Conservation (phyloP, 2,113 vertebrate genomes). For the Pterophyllum scalare region DNA sequence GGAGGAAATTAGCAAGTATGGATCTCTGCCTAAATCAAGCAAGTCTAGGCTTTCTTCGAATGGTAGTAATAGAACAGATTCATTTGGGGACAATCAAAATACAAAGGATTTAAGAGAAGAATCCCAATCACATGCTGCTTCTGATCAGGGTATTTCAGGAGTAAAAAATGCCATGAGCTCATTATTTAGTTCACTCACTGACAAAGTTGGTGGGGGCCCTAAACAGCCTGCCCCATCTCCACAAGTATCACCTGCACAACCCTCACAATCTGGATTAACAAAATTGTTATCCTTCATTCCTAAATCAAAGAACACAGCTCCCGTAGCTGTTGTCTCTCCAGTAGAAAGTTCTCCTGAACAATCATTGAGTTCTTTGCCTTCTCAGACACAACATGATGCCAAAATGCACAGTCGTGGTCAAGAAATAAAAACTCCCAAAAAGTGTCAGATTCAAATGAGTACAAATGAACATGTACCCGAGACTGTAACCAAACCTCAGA, state of each 20-base stretch:
- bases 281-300: constrained; percentile 79
- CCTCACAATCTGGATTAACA: constrained; percentile 76
- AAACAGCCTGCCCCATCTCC: constrained; percentile 81
- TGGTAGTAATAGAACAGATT: constrained; percentile 72
- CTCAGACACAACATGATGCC: constrained; percentile 54
- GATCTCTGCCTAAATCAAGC: constrained; percentile 83
- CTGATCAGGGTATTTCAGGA: constrained; percentile 77
- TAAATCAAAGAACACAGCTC: constrained; percentile 72
- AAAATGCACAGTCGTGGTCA: constrained; percentile 48
- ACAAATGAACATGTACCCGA: constrained; percentile 41
- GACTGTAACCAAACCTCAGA: constrained; percentile 63
- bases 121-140: constrained; percentile 52
- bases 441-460: constrained; percentile 22
- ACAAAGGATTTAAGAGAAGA: constrained; percentile 64
- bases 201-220: constrained; percentile 84
- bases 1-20: constrained; percentile 93
- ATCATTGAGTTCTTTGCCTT: constrained; percentile 69
- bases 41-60: constrained; percentile 77
- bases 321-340: constrained; percentile 74
- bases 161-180: constrained; percentile 89
- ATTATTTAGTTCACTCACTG: constrained; percentile 87
- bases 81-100: constrained; percentile 73
- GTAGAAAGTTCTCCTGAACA: constrained; percentile 74
- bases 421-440: constrained; percentile 13
- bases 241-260: constrained; percentile 64